Conservation (phyloP, 2,113 vertebrate species). For the Pseudorasbora parva region DNA sequence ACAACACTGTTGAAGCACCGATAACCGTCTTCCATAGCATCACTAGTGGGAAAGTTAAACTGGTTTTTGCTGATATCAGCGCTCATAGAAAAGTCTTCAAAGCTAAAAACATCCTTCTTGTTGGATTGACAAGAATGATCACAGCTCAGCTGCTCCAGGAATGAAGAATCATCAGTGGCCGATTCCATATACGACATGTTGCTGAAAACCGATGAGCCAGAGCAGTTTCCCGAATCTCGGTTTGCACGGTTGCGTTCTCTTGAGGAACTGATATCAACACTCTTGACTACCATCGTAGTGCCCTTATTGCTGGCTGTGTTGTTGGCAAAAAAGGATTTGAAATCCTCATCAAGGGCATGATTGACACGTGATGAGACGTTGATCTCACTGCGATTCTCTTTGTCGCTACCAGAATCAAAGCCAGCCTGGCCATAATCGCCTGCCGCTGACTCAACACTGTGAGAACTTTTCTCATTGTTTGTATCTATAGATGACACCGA, state of each 20-base stretch:
- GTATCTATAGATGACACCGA: conserved; percentile 17
- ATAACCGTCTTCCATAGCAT: conserved; percentile 23
- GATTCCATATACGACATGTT: conserved; percentile 63
- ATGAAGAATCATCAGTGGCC: not conserved
- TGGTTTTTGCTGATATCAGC: conserved; percentile 33
- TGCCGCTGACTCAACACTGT: conserved; percentile 56
- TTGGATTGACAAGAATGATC: conserved; percentile 19
- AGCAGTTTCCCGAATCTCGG: conserved; percentile 16
- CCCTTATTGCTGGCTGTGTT: not conserved
- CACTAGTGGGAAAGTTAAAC: not conserved
- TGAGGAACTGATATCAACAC: not conserved
- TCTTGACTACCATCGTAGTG: not conserved
- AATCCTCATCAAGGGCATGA: conserved; percentile 36
- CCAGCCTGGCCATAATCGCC: conserved; percentile 60
- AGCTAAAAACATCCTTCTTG: not conserved
- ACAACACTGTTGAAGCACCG: conserved; percentile 11
- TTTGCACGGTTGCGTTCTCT: not conserved
- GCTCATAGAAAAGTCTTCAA: not conserved
- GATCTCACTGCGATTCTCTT: conserved; percentile 4
- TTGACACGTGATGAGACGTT: not conserved
- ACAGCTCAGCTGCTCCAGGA: not conserved
- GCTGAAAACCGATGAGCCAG: conserved; percentile 46
- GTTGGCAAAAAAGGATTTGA: not conserved
- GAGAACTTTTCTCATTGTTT: conserved; percentile 41
- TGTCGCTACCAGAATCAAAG: not conserved